These are phyloP conservation scores for Parnassius orleans DNA, from an alignment of 2,888 invertebrate genomes.

Conservation along the genomic window DNA sequence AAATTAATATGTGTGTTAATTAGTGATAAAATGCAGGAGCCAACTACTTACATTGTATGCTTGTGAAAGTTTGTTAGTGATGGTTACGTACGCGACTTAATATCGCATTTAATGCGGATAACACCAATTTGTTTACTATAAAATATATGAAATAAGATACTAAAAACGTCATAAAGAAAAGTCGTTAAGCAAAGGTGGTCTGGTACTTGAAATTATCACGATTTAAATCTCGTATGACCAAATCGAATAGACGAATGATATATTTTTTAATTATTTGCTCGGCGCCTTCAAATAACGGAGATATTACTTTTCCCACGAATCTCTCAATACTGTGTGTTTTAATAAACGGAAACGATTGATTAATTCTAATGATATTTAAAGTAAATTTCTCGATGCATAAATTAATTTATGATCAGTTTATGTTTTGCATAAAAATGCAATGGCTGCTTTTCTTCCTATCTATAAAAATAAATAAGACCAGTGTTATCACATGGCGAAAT, in stretches of 20 bases:
- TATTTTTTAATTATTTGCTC: constrained; percentile 4
- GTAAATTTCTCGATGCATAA: background rate
- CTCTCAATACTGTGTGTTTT: background rate
- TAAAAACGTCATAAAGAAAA: constrained; percentile 3
- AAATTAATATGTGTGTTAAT: constrained; percentile 12
- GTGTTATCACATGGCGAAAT: no score
- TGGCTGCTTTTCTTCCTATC: no score
- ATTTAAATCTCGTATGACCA: constrained; percentile 12
- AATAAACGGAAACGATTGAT: constrained; percentile 8
- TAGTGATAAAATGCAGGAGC: background rate
- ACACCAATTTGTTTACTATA: constrained; percentile 18
- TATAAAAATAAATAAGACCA: no score
- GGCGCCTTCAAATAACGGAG: background rate
- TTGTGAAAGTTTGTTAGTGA: constrained; percentile 13
- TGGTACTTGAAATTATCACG: background rate
- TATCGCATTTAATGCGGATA: constrained; percentile 2
- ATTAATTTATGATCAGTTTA: background rate
- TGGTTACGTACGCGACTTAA: background rate
- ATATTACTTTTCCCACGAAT: constrained; percentile 7
- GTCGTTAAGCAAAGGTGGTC: constrained; percentile 16
- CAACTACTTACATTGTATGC: constrained; percentile 4
- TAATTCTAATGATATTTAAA: background rate
- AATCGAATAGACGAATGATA: constrained; percentile 3
- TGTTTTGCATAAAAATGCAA: no score
- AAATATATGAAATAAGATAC: constrained; percentile 12